These are phyloP conservation scores for Didymodactylos carnosus DNA, from an alignment of 2,888 invertebrate species.

Conservation along the genomic window DNA sequence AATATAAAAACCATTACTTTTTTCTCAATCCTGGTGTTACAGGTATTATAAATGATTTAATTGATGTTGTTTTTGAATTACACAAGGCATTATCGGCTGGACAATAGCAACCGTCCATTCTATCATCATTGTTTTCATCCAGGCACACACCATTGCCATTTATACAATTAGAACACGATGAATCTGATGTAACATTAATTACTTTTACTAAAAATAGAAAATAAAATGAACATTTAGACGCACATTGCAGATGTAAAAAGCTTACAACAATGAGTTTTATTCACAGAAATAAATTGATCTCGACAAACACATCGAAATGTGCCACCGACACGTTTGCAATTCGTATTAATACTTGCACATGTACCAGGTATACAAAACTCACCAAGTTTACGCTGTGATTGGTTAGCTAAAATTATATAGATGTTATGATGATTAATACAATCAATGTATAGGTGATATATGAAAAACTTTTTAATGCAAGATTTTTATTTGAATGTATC, in stretches of 20 bases:
- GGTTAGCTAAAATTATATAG: too few species aligned
- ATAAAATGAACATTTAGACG: not conserved
- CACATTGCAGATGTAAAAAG: not conserved
- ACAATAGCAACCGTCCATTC: slow-evolving; percentile 10
- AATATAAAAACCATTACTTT: not conserved
- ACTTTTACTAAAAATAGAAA: not conserved
- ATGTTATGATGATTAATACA: too few species aligned
- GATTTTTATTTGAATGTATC: too few species aligned
- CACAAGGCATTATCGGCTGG: slow-evolving; percentile 6
- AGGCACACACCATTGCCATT: slow-evolving; percentile 9
- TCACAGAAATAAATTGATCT: slow-evolving; percentile 7
- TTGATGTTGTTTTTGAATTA: not conserved
- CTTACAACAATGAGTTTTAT: slow-evolving; percentile 13
- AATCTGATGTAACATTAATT: not conserved
- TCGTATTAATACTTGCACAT: slow-evolving; percentile 5
- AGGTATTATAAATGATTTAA: not conserved
- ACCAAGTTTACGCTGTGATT: slow-evolving; percentile 6
- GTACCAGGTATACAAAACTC: slow-evolving; percentile 11
- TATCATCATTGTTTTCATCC: slow-evolving; percentile 5
- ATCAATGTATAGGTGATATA: too few species aligned
- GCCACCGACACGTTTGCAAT: slow-evolving; percentile 10
- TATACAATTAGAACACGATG: slow-evolving; percentile 3
- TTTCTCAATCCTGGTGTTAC: not conserved
- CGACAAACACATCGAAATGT: slow-evolving; percentile 5
- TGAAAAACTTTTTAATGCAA: too few species aligned